Evolutionary conservation across 2,797 vertebrate species (phyloP), one percentile per base, ranked within the genome.

Genomic region (Catamblyrhynchus diadema): DNA sequence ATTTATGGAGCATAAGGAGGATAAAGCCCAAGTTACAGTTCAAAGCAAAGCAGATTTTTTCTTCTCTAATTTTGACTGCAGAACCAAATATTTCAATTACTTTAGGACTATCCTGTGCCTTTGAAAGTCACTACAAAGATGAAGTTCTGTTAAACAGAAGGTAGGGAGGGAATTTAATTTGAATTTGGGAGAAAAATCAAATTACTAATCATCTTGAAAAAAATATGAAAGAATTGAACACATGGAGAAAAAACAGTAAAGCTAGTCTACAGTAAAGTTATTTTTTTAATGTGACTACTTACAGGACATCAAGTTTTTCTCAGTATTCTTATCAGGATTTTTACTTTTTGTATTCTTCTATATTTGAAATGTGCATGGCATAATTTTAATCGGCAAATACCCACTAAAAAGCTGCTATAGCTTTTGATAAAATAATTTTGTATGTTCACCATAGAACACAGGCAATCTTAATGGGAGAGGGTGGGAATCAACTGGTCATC

Each of bases 61-160:
- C 44, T 70, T 35, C 45, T 79, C 8, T 42, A 39, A 39, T 85
- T 93, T 90, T 91, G 75, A 94, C 33, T 66, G 21, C 35, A 90
- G 32, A 92, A 94, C 24, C 53, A 91, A 87, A 80, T 78, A 56
- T 89, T 81, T 86, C 20, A 90, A 71, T 96, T 86, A 88, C 14
- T 81, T 84, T 57, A 79, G 70, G 37, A 91, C 19, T 71, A 48
- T 65, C 45, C 12, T 70, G 65, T 86, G 88, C 15, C 51, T 95
- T 91, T 96, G 89, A 95, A 97, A 97, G 82, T 92, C 82, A 72
- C 82, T 91, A 56, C 35, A 96, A 96, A 92, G 85, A 93, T 77
- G 61, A 86, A 81, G 9, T 17, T 72, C 81, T 91, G 44, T 23
- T 88, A 81, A 89, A 70, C 75, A 96, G 86, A 95, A 93, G 81